Evolutionary conservation across 1,140 invertebrate genomes (phyloP).

Genomic region (Samia ricini): DNA sequence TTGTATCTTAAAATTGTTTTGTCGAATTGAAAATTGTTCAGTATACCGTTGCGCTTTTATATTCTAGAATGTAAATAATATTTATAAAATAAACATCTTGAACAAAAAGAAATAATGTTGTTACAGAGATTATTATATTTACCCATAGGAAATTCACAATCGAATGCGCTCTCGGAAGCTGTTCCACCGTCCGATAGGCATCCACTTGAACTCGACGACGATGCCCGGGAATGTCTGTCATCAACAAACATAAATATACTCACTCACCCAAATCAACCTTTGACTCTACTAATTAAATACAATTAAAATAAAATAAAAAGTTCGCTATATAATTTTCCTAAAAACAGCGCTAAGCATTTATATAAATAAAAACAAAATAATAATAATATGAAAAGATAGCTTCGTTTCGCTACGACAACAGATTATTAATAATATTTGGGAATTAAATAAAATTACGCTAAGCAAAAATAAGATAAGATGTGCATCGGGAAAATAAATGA

Average conservation of each 20-base stretch:
- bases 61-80: no score
- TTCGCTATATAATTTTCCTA: not conserved
- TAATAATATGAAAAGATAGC: not conserved
- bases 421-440: no score
- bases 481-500: no score
- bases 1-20: no score
- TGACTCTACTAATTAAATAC: no score
- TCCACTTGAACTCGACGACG: constrained; percentile 88
- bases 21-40: no score
- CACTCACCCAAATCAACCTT: no score
- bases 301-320: not conserved
- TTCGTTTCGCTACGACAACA: not conserved
- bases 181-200: constrained; percentile 87
- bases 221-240: constrained; percentile 81
- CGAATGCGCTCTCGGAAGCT: constrained; percentile 86
- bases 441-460: no score
- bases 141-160: constrained; percentile 86
- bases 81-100: no score
- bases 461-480: no score
- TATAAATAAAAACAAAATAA: not conserved
- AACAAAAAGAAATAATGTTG: not conserved
- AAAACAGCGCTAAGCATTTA: not conserved
- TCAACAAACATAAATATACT: not conserved
- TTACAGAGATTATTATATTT: constrained; percentile 28
- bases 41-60: no score